Percentiles rank a stretch among this genome's conserved stretches.
Evolutionary conservation across 2,113 vertebrate species (phyloP).

Genomic region (Pholis gunnellus): DNA sequence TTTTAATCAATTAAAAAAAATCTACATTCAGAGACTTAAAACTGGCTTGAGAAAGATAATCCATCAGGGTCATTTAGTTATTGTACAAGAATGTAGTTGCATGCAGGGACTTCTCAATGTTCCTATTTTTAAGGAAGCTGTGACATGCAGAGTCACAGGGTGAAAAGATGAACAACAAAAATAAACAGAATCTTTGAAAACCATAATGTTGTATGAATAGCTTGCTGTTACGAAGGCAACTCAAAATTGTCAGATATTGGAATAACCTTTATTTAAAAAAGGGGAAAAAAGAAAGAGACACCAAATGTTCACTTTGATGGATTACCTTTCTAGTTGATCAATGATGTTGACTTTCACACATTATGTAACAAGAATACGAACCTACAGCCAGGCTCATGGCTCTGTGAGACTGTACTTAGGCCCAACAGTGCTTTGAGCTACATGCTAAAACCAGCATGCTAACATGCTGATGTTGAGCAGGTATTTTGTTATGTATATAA

Average conservation of each 20-base stretch:
- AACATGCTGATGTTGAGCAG: background rate
- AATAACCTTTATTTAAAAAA: background rate
- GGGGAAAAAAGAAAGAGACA: too few relatives aligned
- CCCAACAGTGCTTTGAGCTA: background rate
- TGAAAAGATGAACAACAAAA: background rate
- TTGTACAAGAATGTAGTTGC: constrained; percentile 23
- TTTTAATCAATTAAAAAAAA: constrained; percentile 53
- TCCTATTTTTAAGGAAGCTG: background rate
- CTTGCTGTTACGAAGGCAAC: background rate
- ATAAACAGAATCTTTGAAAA: background rate
- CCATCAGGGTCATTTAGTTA: too few relatives aligned
- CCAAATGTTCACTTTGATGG: background rate
- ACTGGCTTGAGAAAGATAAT: constrained; percentile 21
- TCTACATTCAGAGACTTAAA: constrained; percentile 43
- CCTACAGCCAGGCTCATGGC: background rate
- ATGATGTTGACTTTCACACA: background rate
- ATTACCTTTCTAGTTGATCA: background rate
- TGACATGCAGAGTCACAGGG: constrained; percentile 16
- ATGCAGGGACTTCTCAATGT: constrained; percentile 4
- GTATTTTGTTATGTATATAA: background rate
- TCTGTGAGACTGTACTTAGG: background rate
- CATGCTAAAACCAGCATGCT: background rate
- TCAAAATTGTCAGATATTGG: background rate
- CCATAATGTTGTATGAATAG: background rate
- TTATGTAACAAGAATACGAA: background rate